Evolutionary conservation across 2,888 invertebrate species (phyloP), one percentile per base, ranked within the genome.

Genomic region (Aproaerema taeniolella): DNA sequence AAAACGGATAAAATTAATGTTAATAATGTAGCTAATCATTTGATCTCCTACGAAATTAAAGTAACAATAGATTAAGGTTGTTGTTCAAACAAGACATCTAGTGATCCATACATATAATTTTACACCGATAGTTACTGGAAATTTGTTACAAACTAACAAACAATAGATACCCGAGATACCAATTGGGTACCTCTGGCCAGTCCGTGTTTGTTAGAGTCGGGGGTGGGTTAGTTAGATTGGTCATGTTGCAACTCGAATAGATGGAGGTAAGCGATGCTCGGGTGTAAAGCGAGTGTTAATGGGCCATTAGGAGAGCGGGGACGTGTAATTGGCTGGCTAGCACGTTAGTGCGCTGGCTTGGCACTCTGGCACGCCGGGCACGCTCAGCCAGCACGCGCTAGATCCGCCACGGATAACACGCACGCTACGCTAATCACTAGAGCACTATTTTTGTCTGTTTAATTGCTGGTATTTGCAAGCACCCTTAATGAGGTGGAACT

Each of bases 231-330:
- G 39, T 42, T 50, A 53, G 47, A 51, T 52, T 49, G 51, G 52
- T 45, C 49, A 43, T 51, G 53, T 41, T 39, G 42, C 39, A 39
- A 38, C 39, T 38, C 39, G 41, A 31, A 39, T 43, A 69, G 75
- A 74, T 77, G 67, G 62, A 58, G 59, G 67, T 65, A 59, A 63
- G 61, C 67, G 71, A 75, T 73, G 69, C 61, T 60, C 60, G 62
- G 48, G 62, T 66, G 72, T 71, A 68, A 67, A 67, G 63, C 72
- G 73, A 73, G 82, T 80, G 83, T 80, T 81, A 85, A 85, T 80
- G 71, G 80, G 51, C 78, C 68, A 81, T 82, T 82, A 79, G 81
- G 62, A 61, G 64, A 63, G 67, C 60, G 51, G 58, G 55, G 57
- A 48, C 61, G 59, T 72, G 64, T 80, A 80, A 80, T 79, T 79